phyloP scores from a whole-genome alignment of 2,113 vertebrate species.

The Megalops atlanticus region DNA sequence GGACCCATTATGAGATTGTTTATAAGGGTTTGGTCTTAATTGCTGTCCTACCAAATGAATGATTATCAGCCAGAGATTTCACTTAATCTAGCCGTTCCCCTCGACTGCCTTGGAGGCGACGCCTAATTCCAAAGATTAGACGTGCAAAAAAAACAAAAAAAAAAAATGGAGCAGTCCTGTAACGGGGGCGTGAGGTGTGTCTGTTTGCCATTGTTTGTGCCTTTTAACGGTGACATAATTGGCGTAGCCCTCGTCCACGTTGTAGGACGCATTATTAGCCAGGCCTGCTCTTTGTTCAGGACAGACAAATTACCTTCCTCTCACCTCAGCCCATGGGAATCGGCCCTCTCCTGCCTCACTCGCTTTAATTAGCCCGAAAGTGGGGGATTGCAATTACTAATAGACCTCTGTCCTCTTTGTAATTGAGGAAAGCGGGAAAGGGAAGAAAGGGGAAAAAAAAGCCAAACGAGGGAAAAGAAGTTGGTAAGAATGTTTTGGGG shows the following conservation, averaged over 20 bases:
- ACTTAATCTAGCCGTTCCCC: neutral
- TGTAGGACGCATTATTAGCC: constrained; percentile 91
- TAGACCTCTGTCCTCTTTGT: constrained; percentile 87
- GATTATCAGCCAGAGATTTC: constrained; percentile 8
- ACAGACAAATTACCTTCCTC: constrained; percentile 99
- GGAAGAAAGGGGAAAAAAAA: constrained; percentile 67
- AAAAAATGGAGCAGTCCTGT: constrained; percentile 42
- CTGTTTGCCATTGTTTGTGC: constrained; percentile 59
- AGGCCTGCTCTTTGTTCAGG: constrained; percentile 95
- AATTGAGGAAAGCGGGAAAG: constrained; percentile 81
- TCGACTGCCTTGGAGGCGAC: neutral
- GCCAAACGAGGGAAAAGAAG: constrained; percentile 54
- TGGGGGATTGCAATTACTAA: constrained; percentile 91
- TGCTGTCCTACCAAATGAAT: too few relatives aligned
- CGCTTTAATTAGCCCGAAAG: constrained; percentile 98
- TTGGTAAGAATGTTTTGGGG: constrained; percentile 66
- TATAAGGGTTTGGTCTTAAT: constrained; percentile 4
- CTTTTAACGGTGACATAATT: constrained; percentile 79
- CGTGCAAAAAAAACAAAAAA: neutral
- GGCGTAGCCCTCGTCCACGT: constrained; percentile 78
- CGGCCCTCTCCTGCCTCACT: constrained; percentile 88
- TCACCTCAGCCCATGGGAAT: constrained; percentile 90
- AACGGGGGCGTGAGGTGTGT: constrained; percentile 36
- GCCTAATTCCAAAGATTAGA: constrained; percentile 6
- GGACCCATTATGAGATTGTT: constrained; percentile 3